Conservation (phyloP, 2,888 invertebrate species). For the Chymomyza procnemis region DNA sequence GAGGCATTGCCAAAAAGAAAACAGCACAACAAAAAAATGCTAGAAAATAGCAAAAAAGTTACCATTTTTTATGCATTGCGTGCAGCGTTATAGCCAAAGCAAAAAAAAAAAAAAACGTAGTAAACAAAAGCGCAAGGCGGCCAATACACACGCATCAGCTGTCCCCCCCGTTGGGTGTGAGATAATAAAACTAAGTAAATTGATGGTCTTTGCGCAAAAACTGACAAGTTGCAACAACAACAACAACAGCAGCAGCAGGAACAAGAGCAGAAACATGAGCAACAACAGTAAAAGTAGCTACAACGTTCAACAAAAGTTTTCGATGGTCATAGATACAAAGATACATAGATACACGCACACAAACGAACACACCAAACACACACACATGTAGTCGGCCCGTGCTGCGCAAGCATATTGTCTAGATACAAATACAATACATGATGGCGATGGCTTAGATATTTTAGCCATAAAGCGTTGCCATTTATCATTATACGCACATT, state of each 20-base stretch:
- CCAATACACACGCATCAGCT: constrained; percentile 30
- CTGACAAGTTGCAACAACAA: constrained; percentile 66
- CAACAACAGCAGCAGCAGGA: constrained; percentile 30
- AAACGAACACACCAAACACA: not conserved
- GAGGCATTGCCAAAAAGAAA: constrained; percentile 25
- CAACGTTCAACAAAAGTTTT: constrained; percentile 37
- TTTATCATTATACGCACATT: constrained; percentile 42
- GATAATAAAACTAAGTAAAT: constrained; percentile 73
- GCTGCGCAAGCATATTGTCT: not conserved
- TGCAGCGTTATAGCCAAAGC: constrained; percentile 45
- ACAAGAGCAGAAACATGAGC: constrained; percentile 27
- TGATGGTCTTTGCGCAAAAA: constrained; percentile 71
- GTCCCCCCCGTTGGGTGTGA: constrained; percentile 60
- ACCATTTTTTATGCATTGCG: constrained; percentile 53
- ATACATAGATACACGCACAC: not conserved
- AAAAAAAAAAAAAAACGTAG: constrained; percentile 41
- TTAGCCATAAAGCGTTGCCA: constrained; percentile 33
- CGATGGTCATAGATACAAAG: constrained; percentile 56
- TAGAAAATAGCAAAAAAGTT: not conserved
- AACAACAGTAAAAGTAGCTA: constrained; percentile 32
- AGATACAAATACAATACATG: constrained; percentile 16
- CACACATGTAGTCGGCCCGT: constrained; percentile 19
- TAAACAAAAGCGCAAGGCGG: constrained; percentile 37
- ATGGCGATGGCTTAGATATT: constrained; percentile 31
- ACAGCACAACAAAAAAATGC: constrained; percentile 20